Conservation (phyloP, 2,797 vertebrate genomes). For the Microchirus variegatus region DNA sequence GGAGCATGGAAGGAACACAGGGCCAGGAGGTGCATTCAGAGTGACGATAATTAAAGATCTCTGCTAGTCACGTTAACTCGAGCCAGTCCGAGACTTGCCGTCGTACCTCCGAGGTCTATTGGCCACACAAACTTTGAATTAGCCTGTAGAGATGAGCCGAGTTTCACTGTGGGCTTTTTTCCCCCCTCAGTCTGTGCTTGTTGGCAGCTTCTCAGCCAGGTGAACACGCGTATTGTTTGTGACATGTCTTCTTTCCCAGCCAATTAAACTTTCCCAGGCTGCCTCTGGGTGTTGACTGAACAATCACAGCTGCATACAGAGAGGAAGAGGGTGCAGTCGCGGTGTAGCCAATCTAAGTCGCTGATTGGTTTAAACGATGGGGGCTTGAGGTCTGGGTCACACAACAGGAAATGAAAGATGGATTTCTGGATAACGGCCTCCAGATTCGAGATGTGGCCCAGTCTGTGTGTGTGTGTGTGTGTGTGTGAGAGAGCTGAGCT, state of each 20-base stretch:
- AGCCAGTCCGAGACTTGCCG: too few relatives aligned
- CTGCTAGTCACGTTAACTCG: too few relatives aligned
- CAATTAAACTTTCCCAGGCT: neutral
- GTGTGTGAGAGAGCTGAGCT: slow-evolving; percentile 56
- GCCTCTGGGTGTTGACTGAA: slow-evolving; percentile 29
- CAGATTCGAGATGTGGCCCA: slow-evolving; percentile 23
- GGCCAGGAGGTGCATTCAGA: too few relatives aligned
- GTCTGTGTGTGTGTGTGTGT: slow-evolving; percentile 49
- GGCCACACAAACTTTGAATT: too few relatives aligned
- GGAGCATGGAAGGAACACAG: too few relatives aligned
- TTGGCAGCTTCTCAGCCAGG: slow-evolving; percentile 48
- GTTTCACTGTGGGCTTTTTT: too few relatives aligned
- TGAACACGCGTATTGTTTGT: neutral
- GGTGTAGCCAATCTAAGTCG: slow-evolving; percentile 26
- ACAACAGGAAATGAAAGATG: slow-evolving; percentile 59
- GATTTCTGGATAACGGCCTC: slow-evolving; percentile 38
- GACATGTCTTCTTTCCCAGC: neutral
- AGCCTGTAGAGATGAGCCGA: too few relatives aligned
- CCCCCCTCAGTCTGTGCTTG: slow-evolving; percentile 31
- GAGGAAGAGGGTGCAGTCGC: slow-evolving; percentile 22
- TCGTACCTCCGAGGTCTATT: too few relatives aligned
- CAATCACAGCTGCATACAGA: slow-evolving; percentile 62
- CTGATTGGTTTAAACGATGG: slow-evolving; percentile 42
- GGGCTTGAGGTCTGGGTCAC: slow-evolving; percentile 30
- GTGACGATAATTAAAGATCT: too few relatives aligned